phyloP scores from a whole-genome alignment of 2,113 vertebrate genomes.

The Tringa solitaria region DNA sequence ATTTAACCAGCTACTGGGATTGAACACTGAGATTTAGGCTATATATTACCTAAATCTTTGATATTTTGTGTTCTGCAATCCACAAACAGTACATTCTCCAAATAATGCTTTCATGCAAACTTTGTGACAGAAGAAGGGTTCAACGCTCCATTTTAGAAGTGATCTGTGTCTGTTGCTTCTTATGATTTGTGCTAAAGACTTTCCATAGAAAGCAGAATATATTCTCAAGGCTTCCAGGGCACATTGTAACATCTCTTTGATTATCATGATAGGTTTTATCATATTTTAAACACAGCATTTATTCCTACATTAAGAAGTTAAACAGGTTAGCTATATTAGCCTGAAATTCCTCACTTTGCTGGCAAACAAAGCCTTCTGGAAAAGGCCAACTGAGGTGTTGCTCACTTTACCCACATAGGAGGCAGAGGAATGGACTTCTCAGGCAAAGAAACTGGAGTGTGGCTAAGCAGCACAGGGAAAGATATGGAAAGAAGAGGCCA shows the following conservation, averaged over 20 bases:
- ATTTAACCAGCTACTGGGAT: neutral
- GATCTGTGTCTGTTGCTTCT: neutral
- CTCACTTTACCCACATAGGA: neutral
- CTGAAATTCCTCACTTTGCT: neutral
- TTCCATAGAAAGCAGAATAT: neutral
- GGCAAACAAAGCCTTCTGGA: neutral
- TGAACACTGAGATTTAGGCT: accelerated
- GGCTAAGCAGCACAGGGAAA: neutral
- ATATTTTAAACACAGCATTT: neutral
- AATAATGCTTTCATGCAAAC: neutral
- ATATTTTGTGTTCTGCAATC: neutral
- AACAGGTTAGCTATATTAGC: neutral
- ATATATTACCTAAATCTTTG: accelerated
- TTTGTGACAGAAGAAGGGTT: neutral
- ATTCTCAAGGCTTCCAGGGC: neutral
- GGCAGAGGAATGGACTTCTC: neutral
- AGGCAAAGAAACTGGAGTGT: neutral
- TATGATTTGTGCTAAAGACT: neutral
- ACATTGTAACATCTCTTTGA: accelerated
- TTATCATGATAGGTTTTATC: neutral
- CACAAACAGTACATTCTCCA: neutral
- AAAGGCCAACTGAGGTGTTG: neutral
- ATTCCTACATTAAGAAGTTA: neutral
- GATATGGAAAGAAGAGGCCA: neutral
- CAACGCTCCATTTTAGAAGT: neutral